Evolutionary conservation across 2,888 invertebrate genomes (phyloP).

Genomic region (Sturmia bella): DNA sequence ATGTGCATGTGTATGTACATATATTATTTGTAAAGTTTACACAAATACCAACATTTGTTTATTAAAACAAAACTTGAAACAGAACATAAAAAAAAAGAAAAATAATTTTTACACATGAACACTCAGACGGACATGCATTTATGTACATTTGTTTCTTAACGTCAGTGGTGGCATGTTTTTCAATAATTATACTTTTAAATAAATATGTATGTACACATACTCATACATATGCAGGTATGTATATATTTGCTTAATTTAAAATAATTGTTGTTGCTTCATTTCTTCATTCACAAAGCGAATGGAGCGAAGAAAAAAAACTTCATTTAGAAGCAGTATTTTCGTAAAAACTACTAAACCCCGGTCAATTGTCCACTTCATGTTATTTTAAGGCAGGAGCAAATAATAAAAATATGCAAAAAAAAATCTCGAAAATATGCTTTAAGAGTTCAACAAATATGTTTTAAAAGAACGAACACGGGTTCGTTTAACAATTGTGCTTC

Average conservation of each 20-base stretch:
- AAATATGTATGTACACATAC: slow-evolving; percentile 50
- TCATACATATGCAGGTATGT: neutral
- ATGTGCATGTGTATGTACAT: neutral
- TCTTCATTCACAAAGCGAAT: no score
- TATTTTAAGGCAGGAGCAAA: no score
- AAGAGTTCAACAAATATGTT: no score
- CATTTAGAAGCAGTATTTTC: no score
- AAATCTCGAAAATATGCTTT: no score
- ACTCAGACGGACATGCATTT: slow-evolving; percentile 6
- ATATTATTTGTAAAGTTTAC: neutral
- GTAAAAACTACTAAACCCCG: no score
- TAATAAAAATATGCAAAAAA: no score
- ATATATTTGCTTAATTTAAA: slow-evolving; percentile 5
- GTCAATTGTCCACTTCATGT: no score
- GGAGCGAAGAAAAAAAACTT: no score
- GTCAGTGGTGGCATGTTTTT: slow-evolving; percentile 57
- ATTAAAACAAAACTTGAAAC: neutral
- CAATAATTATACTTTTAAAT: slow-evolving; percentile 47
- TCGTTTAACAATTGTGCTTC: no score
- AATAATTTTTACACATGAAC: slow-evolving; percentile 28
- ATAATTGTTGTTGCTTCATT: neutral
- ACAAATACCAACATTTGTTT: slow-evolving; percentile 10
- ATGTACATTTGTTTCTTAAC: slow-evolving; percentile 54
- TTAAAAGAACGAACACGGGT: no score
- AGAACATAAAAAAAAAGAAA: slow-evolving; percentile 5